Conservation (phyloP, 1,140 invertebrate genomes). For the Zophobas morio region DNA sequence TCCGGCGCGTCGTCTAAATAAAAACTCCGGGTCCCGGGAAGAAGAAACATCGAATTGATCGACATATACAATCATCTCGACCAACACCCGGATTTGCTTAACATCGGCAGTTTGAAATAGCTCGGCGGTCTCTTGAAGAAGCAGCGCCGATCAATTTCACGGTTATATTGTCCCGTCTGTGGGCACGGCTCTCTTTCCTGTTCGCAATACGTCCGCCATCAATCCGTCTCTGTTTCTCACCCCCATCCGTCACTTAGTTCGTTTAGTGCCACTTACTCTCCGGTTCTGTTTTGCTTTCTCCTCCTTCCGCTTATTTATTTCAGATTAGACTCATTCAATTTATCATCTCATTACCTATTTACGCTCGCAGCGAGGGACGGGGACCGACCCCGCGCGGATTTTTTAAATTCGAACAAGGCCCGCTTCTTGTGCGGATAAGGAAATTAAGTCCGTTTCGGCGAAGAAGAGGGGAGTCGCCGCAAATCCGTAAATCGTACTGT, state of each 20-base stretch:
- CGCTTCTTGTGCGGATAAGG: too few species aligned
- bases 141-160: slow-evolving; percentile 65
- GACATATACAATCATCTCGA: slow-evolving; percentile 56
- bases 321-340: slow-evolving; percentile 65
- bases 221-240: slow-evolving; percentile 51
- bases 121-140: slow-evolving; percentile 59
- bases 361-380: slow-evolving; percentile 45
- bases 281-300: slow-evolving; percentile 62
- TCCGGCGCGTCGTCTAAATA: background rate
- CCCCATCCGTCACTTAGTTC: slow-evolving; percentile 65
- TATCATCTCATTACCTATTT: slow-evolving; percentile 66
- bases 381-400: background rate
- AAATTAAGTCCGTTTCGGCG: too few species aligned
- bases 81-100: slow-evolving; percentile 62
- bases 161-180: slow-evolving; percentile 62
- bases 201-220: slow-evolving; percentile 19
- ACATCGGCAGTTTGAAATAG: slow-evolving; percentile 62
- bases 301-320: slow-evolving; percentile 65
- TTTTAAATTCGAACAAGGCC: background rate
- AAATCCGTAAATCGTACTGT: too few species aligned
- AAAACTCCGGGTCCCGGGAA: slow-evolving; percentile 48
- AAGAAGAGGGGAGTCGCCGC: too few species aligned
- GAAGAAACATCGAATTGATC: slow-evolving; percentile 57
- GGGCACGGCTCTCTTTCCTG: slow-evolving; percentile 39
- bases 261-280: slow-evolving; percentile 65